Evolutionary conservation across 1,140 invertebrate genomes (phyloP), one percentile per base, ranked within the genome.

Genomic region (Drosophila setifemur): DNA sequence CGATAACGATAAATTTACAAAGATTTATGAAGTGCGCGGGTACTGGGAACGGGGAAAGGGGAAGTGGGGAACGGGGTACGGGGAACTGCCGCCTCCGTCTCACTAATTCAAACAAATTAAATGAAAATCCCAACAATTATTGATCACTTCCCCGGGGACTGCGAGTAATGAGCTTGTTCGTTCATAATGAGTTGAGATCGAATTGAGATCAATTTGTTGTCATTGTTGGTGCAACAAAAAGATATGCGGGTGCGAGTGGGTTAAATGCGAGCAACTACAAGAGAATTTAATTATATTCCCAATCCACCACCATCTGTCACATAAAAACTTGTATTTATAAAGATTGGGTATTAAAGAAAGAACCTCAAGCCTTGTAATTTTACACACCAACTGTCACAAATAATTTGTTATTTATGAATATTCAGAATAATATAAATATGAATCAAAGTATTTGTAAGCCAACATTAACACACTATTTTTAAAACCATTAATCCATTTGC

Each of bases 1-100:
- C 58, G 81, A 86, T 86, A 86, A 86, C 81, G 75, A 86, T 86
- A 86, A 86, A 86, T 86, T 86, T 76, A 86, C 72, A 55, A 73
- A 86, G 81, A 86, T 86, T 86, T 81, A 86, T 86, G 73, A 73
- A 66, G 60, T 76, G 72, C 43, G 25, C 42, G n/a, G n/a, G n/a
- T n/a, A n/a, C n/a, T n/a, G n/a, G n/a, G n/a, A n/a, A n/a, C n/a
- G n/a, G n/a, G n/a, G n/a, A n/a, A n/a, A n/a, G n/a, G n/a, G n/a
- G n/a, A n/a, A n/a, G n/a, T n/a, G n/a, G n/a, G n/a, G n/a, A n/a
- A n/a, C n/a, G n/a, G n/a, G n/a, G n/a, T n/a, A 39, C 55, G 42
- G 55, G 78, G 70, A 82, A 63, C 68, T 53, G 52, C 47, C 58
- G 52, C 52, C 40, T 61, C 39, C 43, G 60, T 60, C 52, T 39